phyloP scores from a whole-genome alignment of 2,113 vertebrate species.

The Amphilophus citrinellus region DNA sequence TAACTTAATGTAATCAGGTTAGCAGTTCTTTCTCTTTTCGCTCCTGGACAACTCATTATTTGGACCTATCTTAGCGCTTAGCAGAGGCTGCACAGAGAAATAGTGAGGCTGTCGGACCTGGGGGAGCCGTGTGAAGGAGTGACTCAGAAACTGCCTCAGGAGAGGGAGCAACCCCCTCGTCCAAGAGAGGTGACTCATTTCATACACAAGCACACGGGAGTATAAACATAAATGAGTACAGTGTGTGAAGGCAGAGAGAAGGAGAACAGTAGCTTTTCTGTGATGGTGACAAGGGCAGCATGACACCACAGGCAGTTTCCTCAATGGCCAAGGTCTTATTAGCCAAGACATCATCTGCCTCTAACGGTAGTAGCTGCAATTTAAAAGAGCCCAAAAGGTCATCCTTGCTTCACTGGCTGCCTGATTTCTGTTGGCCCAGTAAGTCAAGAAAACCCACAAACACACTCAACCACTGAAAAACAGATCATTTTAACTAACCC shows the following conservation, averaged over 20 bases:
- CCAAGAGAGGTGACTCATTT: slow-evolving; percentile 63
- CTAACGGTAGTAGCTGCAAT: slow-evolving; percentile 39
- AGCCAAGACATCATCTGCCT: slow-evolving; percentile 56
- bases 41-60: slow-evolving; percentile 53
- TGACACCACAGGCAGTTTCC: slow-evolving; percentile 39
- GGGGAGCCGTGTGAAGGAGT: slow-evolving; percentile 51
- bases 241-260: slow-evolving; percentile 29
- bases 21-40: neutral
- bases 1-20: slow-evolving; percentile 26
- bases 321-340: slow-evolving; percentile 31
- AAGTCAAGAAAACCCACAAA: slow-evolving; percentile 1
- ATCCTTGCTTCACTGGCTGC: slow-evolving; percentile 51
- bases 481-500: neutral
- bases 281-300: slow-evolving; percentile 38
- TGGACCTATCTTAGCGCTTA: slow-evolving; percentile 21
- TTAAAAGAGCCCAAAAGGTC: slow-evolving; percentile 70
- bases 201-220: slow-evolving; percentile 38
- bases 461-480: neutral
- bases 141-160: slow-evolving; percentile 52
- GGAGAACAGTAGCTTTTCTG: slow-evolving; percentile 21
- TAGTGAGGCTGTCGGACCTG: neutral
- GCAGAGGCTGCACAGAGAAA: slow-evolving; percentile 47
- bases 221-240: slow-evolving; percentile 31
- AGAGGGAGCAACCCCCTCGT: slow-evolving; percentile 45
- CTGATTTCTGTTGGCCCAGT: neutral